Percentiles rank a stretch among this genome's conserved stretches.
These are phyloP conservation scores for Eupeodes latifasciatus DNA, from an alignment of 2,888 invertebrate genomes.

Conservation along the genomic window DNA sequence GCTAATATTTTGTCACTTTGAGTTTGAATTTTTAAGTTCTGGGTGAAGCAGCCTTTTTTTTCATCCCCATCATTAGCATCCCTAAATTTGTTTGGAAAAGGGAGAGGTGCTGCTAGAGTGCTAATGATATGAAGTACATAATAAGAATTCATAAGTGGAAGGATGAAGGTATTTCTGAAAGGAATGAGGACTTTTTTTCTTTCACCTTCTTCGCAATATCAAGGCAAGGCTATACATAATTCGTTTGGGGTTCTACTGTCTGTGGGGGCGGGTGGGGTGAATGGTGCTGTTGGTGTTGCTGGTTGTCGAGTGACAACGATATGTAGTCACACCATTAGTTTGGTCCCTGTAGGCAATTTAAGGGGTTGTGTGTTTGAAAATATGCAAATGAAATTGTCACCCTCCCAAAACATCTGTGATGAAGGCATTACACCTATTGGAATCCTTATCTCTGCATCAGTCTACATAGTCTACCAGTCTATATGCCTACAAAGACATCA, in stretches of 20 bases:
- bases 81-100: constrained; percentile 21
- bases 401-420: constrained; percentile 58
- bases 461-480: no score
- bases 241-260: background rate
- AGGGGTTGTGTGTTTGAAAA: constrained; percentile 40
- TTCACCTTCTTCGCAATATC: constrained; percentile 22
- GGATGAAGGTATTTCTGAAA: constrained; percentile 46
- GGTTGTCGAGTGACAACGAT: background rate
- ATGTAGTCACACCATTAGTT: constrained; percentile 35
- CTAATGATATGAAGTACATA: constrained; percentile 69
- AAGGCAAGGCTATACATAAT: background rate
- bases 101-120: constrained; percentile 41
- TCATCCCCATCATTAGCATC: constrained; percentile 55
- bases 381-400: constrained; percentile 71
- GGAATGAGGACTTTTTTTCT: constrained; percentile 11
- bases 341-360: constrained; percentile 34
- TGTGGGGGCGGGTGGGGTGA: background rate
- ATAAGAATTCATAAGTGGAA: constrained; percentile 70
- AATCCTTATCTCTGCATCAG: constrained; percentile 31
- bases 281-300: background rate
- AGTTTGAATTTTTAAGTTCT: constrained; percentile 28
- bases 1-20: background rate
- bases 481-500: background rate
- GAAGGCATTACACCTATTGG: constrained; percentile 32
- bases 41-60: background rate